phyloP scores from a whole-genome alignment of 1,140 invertebrate species.

The Nasonia longicornis region DNA sequence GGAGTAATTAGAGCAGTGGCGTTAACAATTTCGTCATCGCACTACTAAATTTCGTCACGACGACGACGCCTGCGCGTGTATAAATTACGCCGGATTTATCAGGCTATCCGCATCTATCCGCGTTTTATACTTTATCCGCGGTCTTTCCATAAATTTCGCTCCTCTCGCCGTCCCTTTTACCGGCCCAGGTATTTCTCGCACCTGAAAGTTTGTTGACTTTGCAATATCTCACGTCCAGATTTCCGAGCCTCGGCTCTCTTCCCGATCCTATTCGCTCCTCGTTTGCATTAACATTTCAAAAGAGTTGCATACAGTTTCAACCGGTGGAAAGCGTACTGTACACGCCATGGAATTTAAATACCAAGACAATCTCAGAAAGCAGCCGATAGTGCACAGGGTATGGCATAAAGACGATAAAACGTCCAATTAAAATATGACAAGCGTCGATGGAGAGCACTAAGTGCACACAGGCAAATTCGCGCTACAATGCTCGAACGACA shows the following conservation, averaged over 20 bases:
- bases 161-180: not conserved
- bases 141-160: not conserved
- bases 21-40: too few relatives aligned
- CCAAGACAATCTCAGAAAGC: too few relatives aligned
- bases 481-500: not conserved
- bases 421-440: too few relatives aligned
- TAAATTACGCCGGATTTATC: conserved; percentile 9
- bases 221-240: not conserved
- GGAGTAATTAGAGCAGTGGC: too few relatives aligned
- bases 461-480: not conserved
- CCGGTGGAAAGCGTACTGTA: not conserved
- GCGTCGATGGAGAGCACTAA: too few relatives aligned
- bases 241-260: not conserved
- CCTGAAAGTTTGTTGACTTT: not conserved
- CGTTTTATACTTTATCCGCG: not conserved
- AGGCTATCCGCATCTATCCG: not conserved
- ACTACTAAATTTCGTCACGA: not conserved
- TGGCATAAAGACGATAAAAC: too few relatives aligned
- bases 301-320: not conserved
- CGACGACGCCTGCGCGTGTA: not conserved
- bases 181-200: not conserved
- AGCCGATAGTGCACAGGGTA: too few relatives aligned
- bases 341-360: too few relatives aligned
- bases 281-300: not conserved
- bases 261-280: not conserved